Evolutionary conservation across 2,888 invertebrate species (phyloP), one percentile per base, ranked within the genome.

Genomic region (Entomobrya proxima): DNA sequence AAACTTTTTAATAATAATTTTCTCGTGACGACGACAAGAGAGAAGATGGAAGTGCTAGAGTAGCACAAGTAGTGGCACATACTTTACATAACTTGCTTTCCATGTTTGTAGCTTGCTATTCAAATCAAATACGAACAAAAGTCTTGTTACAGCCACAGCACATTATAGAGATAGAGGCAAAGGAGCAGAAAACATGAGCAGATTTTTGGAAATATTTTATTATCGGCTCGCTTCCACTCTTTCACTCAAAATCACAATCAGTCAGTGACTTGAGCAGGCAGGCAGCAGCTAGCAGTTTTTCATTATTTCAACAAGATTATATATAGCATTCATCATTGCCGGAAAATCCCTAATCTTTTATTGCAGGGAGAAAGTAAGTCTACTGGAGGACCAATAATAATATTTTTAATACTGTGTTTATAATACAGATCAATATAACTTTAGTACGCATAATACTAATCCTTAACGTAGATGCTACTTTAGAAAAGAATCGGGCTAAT

Each of bases 1-100:
- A 81, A 82, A 82, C 61, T 82, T 82, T 74, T 80, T 82, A 82
- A 82, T 81, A 81, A 81, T 82, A 75, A 82, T 82, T 82, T 75
- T 64, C 75, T 82, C 82, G 30, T 75, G 75, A 64, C 75, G 44
- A 74, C 32, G 44, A 40, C 72, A 77, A 37, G 37, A 44, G 61
- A 32, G 67, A 44, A 61, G 61, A n/a, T 61, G 61, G 61, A 50
- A 74, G 74, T 74, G 74, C 32, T 74, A 32, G 21, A 27, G 55
- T 11, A 55, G 55, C 55, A 55, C 55, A 52, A 18, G 52, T 18
- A 52, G 18, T 52, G 52, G 18, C 2, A 21, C 61, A 61, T 64
- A 35, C n/a, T 35, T 32, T 18, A 64, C 21, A 35, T 15, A 64
- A 37, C 32, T 32, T 9, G 27, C 27, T 24, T 27, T 3, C 15